Base-by-base conservation (phyloP, 1,140 invertebrate genomes). In the Stenopsyche tienmushanensis region DNA sequence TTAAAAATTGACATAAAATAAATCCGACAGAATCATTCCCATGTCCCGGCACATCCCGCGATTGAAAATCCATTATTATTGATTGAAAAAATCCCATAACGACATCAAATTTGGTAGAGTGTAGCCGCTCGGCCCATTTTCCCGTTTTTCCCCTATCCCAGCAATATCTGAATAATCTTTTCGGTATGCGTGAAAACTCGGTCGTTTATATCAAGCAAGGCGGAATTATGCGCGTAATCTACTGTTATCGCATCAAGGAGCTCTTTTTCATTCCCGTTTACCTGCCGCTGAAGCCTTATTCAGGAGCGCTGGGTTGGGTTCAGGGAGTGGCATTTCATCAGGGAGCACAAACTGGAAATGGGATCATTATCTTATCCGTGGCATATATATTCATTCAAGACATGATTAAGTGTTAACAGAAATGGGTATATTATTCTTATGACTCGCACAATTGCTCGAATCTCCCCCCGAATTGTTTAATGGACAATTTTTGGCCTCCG, bases 81-180 rank as follows among this genome's bases (percentile, higher is more conserved):
- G 59, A 62, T 62, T 47, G 59, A 47, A 47, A 47, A 62, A 62
- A 49, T 62, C 59, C n/a, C 24, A 49, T 49, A 62, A 62, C 59
- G 59, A 25, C 44, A 10, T 62, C 59, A 25, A 34, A 18, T 8
- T 42, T 13, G 15, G 55, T n/a, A 44, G 55, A 20, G 15, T 8
- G 45, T 17, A 15, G 26, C 20, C 5, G 45, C 5, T 34, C 29
- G 20, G 45, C 7, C n/a, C 20, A 49, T 49, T 49, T 15, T 13
- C 29, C 29, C 54, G 18, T 20, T 47, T n/a, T 44, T 47, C 34
- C 59, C 24, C 50, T 49, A 41, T 53, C 58, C 24, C n/a, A 24
- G 45, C 26, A 66, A 66, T 60, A 60, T 66, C 65, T 57, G 54
- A 58, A 52, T 63, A 63, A 67, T 67, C 34, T 64, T 62, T 58